Base-by-base conservation (phyloP, 2,113 vertebrate species). In the Tupaia tana region DNA sequence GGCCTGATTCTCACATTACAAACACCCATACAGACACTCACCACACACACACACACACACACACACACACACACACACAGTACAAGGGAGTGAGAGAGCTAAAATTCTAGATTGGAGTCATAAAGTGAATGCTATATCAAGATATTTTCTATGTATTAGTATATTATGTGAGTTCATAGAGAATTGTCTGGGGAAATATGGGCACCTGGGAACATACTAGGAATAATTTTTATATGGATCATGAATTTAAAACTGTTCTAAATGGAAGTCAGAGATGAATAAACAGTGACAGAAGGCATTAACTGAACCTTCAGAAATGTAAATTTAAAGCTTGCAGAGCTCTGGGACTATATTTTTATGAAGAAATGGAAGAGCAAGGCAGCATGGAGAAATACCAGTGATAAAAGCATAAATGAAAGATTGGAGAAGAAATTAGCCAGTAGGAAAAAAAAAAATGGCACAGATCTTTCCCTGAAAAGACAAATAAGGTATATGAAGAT, bases 11-110 rank as follows among this genome's bases (percentile, higher is more conserved):
- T 12, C 64, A 82, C 3, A 34, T 19, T 56, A 9, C 18, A 7
- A 34, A 0, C 3, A 8, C 31, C 0, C 4, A n/a, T 19, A 34
- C 6, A 54, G 1, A 6, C 2, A 69, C 1, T 10, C 11, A 27
- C 12, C n/a, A n/a, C n/a, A n/a, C 22, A 7, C 54, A 0, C 3
- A 8, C n/a, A 0, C 7, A n/a, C 25, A 34, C 6, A 54, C 1
- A 6, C 2, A 69, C 1, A 14, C 11, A 31, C 8, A 43, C 19
- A n/a, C 2, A 19, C 54, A 63, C 3, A n/a, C 0, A 84, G 15
- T 16, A 56, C 2, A 89, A 78, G 12, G 54, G 11, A 52, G 11
- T 64, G 6, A n/a, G 9, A 56, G 6, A 95, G 13, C 2, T 89
- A 59, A 73, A 83, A 43, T 56, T 71, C 56, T 71, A 52, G 6